phyloP scores from a whole-genome alignment of 2,113 vertebrate genomes.

The Melanostigma gelatinosum region DNA sequence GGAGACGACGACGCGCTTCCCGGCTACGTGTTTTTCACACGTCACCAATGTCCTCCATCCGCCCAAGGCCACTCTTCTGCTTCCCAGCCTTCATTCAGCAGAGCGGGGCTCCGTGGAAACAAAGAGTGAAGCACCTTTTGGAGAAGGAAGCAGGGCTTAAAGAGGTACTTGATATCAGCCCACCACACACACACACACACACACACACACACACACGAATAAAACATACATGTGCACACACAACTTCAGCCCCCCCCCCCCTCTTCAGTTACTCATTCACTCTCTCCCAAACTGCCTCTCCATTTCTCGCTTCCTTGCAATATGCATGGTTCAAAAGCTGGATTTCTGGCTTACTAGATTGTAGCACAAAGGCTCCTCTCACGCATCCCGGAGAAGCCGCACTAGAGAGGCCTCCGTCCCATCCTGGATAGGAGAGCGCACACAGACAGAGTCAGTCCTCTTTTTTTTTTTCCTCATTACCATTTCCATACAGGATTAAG shows the following conservation, averaged over 20 bases:
- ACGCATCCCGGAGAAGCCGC: slow-evolving; percentile 84
- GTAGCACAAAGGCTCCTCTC: slow-evolving; percentile 90
- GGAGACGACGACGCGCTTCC: neutral
- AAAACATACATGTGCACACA: slow-evolving; percentile 47
- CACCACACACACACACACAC: slow-evolving; percentile 23
- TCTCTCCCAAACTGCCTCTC: slow-evolving; percentile 57
- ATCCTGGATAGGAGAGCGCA: slow-evolving; percentile 77
- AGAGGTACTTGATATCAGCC: slow-evolving; percentile 78
- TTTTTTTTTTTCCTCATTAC: slow-evolving; percentile 85
- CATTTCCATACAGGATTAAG: slow-evolving; percentile 90
- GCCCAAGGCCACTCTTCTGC: slow-evolving; percentile 9
- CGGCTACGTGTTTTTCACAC: slow-evolving; percentile 69
- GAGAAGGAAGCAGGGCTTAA: slow-evolving; percentile 83
- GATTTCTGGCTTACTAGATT: slow-evolving; percentile 86
- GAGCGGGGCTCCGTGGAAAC: slow-evolving; percentile 79
- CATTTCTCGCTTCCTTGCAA: slow-evolving; percentile 69
- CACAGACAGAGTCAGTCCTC: slow-evolving; percentile 81
- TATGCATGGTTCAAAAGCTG: slow-evolving; percentile 82
- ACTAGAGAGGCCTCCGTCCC: slow-evolving; percentile 85
- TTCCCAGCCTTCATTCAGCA: slow-evolving; percentile 74
- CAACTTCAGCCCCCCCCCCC: slow-evolving; percentile 50
- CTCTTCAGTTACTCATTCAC: slow-evolving; percentile 69
- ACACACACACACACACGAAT: slow-evolving; percentile 31
- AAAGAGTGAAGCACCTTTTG: slow-evolving; percentile 86
- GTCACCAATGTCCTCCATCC: slow-evolving; percentile 68